A percentile compares a stretch with the other conserved stretches of the same genome.
Conservation (phyloP, 2,113 vertebrate genomes). For the Pelecanus crispus region DNA sequence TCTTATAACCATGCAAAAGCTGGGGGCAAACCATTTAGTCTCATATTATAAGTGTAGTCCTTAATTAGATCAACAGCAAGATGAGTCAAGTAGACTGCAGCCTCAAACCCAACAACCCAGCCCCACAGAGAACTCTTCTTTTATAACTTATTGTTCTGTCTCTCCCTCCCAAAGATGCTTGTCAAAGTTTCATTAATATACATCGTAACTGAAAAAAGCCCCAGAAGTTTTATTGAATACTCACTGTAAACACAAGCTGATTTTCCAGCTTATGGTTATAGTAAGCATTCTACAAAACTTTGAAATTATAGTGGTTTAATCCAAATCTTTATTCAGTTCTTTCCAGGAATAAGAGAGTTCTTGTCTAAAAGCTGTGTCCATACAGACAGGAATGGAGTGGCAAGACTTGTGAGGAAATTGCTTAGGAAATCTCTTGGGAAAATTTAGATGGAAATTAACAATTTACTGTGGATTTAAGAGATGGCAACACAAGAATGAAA, state of each 20-base stretch:
- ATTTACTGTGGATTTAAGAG: neutral
- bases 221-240: neutral
- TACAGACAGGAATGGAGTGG: neutral
- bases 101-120: neutral
- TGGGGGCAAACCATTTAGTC: neutral
- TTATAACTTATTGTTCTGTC: neutral
- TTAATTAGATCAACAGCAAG: neutral
- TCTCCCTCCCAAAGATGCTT: neutral
- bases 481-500: neutral
- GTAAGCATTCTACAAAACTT: slow-evolving; percentile 7
- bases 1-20: neutral
- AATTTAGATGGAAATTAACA: neutral
- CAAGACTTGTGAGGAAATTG: neutral
- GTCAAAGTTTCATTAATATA: neutral
- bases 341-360: neutral
- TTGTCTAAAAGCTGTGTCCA: neutral
- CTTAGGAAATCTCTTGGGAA: neutral
- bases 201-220: neutral
- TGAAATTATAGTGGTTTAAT: slow-evolving; percentile 28
- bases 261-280: neutral
- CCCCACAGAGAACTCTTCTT: neutral
- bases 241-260: neutral
- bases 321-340: slow-evolving; percentile 49
- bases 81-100: neutral
- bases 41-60: neutral